Conservation (phyloP, 2,797 vertebrate species). For the Notolabrus celidotus region DNA sequence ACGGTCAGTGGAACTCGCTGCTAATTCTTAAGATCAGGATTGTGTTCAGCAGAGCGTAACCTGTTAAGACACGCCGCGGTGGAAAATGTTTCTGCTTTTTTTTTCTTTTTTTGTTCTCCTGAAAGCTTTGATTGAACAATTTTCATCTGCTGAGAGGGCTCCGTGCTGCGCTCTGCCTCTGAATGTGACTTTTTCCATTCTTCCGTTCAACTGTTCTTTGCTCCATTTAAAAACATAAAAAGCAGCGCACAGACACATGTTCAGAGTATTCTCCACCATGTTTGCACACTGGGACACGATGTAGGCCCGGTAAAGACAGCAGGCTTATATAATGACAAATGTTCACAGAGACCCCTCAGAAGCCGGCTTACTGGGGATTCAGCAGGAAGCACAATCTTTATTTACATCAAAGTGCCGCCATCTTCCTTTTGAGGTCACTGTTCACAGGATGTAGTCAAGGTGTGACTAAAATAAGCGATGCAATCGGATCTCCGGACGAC, state of each 20-base stretch:
- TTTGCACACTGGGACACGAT: slow-evolving; percentile 42
- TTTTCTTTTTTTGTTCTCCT: slow-evolving; percentile 61
- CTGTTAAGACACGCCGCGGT: slow-evolving; percentile 74
- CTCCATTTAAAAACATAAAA: slow-evolving; percentile 33
- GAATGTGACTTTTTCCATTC: slow-evolving; percentile 31
- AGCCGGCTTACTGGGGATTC: slow-evolving; percentile 72
- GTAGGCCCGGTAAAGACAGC: slow-evolving; percentile 67
- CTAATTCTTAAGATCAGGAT: slow-evolving; percentile 74
- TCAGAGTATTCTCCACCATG: slow-evolving; percentile 40
- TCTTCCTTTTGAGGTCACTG: slow-evolving; percentile 73
- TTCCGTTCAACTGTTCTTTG: slow-evolving; percentile 21
- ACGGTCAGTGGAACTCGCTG: slow-evolving; percentile 74
- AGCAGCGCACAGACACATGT: slow-evolving; percentile 24
- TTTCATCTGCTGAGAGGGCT: slow-evolving; percentile 56
- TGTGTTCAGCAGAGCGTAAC: slow-evolving; percentile 76
- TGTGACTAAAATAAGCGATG: slow-evolving; percentile 79
- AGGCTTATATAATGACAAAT: slow-evolving; percentile 76
- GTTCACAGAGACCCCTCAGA: slow-evolving; percentile 63
- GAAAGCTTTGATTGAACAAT: slow-evolving; percentile 73
- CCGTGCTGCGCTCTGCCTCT: not conserved
- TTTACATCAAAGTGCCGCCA: slow-evolving; percentile 80
- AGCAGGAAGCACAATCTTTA: slow-evolving; percentile 74
- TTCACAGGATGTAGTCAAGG: slow-evolving; percentile 81
- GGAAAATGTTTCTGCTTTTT: slow-evolving; percentile 66
- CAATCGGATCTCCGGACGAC: slow-evolving; percentile 77